These are phyloP conservation scores for Eumacrocentrus americanus DNA, from an alignment of 2,888 invertebrate genomes.

Conservation along the genomic window DNA sequence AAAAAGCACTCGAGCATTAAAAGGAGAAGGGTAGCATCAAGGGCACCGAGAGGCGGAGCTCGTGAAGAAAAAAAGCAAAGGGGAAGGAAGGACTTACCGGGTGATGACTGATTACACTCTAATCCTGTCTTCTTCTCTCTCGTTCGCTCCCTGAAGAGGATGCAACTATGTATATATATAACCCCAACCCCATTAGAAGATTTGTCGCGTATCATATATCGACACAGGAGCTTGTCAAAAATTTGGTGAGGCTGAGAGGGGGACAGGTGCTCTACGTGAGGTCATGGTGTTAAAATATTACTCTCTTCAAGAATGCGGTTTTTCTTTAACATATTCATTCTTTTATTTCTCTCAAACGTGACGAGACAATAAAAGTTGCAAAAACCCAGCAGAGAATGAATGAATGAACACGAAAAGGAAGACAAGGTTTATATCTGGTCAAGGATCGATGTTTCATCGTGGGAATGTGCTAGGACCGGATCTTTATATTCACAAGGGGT, in stretches of 20 bases:
- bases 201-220: too few relatives aligned
- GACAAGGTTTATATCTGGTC: background rate
- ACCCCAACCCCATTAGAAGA: background rate
- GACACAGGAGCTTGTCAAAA: constrained; percentile 37
- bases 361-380: background rate
- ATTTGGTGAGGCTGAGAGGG: constrained; percentile 39
- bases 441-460: background rate
- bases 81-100: constrained; percentile 36
- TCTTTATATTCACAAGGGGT: background rate
- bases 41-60: constrained; percentile 19
- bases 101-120: constrained; percentile 13
- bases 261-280: constrained; percentile 9
- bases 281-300: too few relatives aligned
- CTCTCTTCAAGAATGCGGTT: too few relatives aligned
- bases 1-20: background rate
- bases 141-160: constrained; percentile 24
- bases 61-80: constrained; percentile 21
- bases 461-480: background rate
- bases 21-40: constrained; percentile 7
- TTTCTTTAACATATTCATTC: too few relatives aligned
- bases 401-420: background rate
- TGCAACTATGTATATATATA: constrained; percentile 40
- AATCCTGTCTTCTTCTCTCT: background rate
- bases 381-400: background rate
- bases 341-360: background rate